Evolutionary conservation across 2,797 vertebrate species (phyloP).

Genomic region (Cossypha niveicapilla): DNA sequence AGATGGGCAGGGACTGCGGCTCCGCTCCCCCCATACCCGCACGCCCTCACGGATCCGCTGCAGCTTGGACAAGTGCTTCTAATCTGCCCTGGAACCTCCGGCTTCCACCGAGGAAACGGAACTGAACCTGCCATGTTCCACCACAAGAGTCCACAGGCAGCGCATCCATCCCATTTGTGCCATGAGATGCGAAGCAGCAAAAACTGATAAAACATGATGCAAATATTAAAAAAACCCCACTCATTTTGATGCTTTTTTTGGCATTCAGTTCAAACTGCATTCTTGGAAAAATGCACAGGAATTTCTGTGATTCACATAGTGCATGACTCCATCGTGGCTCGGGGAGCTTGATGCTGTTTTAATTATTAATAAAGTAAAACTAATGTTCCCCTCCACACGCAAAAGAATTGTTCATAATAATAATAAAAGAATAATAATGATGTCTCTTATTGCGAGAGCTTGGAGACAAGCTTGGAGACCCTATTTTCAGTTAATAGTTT

Average conservation of each 20-base stretch:
- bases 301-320: neutral
- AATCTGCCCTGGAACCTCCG: constrained; percentile 31
- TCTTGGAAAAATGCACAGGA: neutral
- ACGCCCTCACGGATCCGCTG: constrained; percentile 42
- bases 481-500: neutral
- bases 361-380: neutral
- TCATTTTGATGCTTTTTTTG: neutral
- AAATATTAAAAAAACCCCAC: neutral
- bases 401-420: neutral
- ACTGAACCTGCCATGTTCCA: neutral
- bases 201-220: neutral
- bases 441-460: neutral
- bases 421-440: neutral
- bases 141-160: neutral
- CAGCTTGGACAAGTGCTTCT: constrained; percentile 41
- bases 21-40: constrained; percentile 57
- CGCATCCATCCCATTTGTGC: neutral
- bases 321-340: neutral
- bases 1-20: constrained; percentile 76
- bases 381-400: neutral
- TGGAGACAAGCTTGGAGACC: neutral
- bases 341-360: neutral
- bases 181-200: neutral
- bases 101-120: neutral
- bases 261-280: neutral